Evolutionary conservation across 2,888 invertebrate genomes (phyloP).

Genomic region (Leptinotarsa juncta): DNA sequence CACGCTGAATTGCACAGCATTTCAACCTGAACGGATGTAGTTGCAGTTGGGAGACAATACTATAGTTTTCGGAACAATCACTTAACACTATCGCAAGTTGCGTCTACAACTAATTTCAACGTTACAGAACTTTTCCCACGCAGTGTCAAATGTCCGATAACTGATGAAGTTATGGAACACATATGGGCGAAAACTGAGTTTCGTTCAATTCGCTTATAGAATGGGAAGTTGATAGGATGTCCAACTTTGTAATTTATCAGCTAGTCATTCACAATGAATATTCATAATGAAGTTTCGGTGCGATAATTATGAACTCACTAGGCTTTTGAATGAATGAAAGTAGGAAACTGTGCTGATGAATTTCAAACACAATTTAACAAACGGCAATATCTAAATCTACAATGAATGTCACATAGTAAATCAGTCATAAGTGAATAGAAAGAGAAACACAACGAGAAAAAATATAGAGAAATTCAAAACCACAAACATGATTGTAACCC

Average conservation of each 20-base stretch:
- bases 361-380: too few relatives aligned
- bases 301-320: too few relatives aligned
- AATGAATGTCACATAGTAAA: too few relatives aligned
- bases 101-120: not conserved
- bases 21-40: constrained; percentile 21
- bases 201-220: not conserved
- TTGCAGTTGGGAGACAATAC: constrained; percentile 20
- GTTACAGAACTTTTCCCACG: not conserved
- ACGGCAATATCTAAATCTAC: too few relatives aligned
- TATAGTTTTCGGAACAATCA: constrained; percentile 9
- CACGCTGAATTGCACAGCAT: constrained; percentile 24
- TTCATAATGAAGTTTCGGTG: too few relatives aligned
- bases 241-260: not conserved
- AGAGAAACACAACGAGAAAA: too few relatives aligned
- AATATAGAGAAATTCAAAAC: too few relatives aligned
- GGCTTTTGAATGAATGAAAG: too few relatives aligned
- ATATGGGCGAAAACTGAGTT: not conserved
- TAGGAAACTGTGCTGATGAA: too few relatives aligned
- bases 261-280: not conserved
- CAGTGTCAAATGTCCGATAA: not conserved
- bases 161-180: not conserved
- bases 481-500: too few relatives aligned
- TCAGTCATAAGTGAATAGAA: too few relatives aligned
- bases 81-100: constrained; percentile 10
- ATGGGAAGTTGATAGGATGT: not conserved